Conservation (phyloP, 2,797 vertebrate genomes). For the Gallirallus australis region DNA sequence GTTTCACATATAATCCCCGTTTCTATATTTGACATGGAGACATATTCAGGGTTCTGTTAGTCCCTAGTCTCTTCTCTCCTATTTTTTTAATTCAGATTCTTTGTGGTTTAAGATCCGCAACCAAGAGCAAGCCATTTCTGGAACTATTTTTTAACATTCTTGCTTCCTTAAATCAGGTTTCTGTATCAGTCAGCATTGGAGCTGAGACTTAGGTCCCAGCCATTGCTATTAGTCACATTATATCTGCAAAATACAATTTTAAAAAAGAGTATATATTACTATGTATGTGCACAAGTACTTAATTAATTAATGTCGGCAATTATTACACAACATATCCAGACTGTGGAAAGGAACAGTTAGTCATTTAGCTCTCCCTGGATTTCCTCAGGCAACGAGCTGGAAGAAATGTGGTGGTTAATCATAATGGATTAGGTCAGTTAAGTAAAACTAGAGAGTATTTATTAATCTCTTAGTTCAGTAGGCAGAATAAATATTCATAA, state of each 20-base stretch:
- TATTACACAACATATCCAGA: background rate
- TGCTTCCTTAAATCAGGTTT: background rate
- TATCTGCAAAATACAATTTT: background rate
- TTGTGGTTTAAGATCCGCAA: background rate
- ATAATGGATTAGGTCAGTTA: background rate
- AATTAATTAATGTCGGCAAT: background rate
- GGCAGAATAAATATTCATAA: background rate
- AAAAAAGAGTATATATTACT: background rate
- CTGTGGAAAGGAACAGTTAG: background rate
- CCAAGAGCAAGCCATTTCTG: background rate
- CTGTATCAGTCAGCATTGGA: background rate
- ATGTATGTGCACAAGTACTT: background rate
- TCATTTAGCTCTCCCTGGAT: background rate
- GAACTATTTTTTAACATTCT: background rate
- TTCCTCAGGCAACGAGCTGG: background rate
- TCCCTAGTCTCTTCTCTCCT: background rate
- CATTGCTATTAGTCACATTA: background rate
- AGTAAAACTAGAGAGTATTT: background rate
- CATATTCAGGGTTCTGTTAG: background rate
- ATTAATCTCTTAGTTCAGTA: background rate
- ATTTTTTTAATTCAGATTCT: background rate
- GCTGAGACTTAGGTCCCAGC: background rate
- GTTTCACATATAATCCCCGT: rapidly evolving
- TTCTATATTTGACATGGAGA: background rate
- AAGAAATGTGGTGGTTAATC: background rate